Evolutionary conservation across 2,888 invertebrate species (phyloP).

Genomic region (Koerneria pararmatus): DNA sequence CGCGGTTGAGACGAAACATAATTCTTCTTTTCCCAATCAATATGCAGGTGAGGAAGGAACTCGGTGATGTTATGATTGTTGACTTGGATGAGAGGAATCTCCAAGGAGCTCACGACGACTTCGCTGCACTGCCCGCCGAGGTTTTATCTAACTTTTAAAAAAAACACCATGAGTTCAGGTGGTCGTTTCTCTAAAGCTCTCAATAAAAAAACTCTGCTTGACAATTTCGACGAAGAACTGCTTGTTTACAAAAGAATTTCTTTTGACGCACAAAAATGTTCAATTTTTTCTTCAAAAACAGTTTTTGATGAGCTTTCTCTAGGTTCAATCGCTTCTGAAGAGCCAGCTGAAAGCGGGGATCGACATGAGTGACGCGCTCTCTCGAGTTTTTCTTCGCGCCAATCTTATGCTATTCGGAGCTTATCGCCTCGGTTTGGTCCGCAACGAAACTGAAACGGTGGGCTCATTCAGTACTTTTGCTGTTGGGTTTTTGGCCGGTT

Average conservation of each 20-base stretch:
- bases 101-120: slow-evolving; percentile 82
- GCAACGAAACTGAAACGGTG: slow-evolving; percentile 27
- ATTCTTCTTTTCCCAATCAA: no score
- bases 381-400: slow-evolving; percentile 83
- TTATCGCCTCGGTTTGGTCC: slow-evolving; percentile 67
- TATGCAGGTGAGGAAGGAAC: slow-evolving; percentile 66
- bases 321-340: slow-evolving; percentile 73
- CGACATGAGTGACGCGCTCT: slow-evolving; percentile 79
- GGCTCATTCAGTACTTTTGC: no score
- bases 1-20: no score
- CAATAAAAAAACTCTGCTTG: no score
- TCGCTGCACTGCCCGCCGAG: slow-evolving; percentile 81
- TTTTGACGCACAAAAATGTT: not conserved
- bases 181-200: no score
- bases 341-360: slow-evolving; percentile 75
- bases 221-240: no score
- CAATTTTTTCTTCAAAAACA: not conserved
- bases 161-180: not conserved
- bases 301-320: not conserved
- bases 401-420: slow-evolving; percentile 90
- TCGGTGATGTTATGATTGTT: slow-evolving; percentile 88
- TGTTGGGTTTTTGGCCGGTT: no score
- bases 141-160: slow-evolving; percentile 67
- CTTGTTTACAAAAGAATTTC: not conserved
- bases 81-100: slow-evolving; percentile 86